These are phyloP conservation scores for Lagodon rhomboides DNA, from an alignment of 2,797 vertebrate species.

Conservation along the genomic window DNA sequence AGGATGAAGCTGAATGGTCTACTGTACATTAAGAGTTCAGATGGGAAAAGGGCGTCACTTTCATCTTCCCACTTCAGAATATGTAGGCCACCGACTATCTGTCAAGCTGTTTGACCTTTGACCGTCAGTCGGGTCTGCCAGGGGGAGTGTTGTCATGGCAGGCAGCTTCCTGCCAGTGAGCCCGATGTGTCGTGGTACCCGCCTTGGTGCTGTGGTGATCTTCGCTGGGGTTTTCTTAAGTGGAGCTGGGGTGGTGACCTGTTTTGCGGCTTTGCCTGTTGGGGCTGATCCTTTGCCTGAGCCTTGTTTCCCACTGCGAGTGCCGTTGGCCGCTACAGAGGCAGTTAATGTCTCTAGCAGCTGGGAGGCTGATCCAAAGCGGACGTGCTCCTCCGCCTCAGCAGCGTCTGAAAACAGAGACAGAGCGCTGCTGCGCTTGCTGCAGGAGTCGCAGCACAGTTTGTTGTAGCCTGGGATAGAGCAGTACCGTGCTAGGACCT, in stretches of 20 bases:
- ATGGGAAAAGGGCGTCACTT: conserved; percentile 35
- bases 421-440: conserved; percentile 82
- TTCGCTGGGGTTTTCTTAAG: conserved; percentile 62
- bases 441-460: conserved; percentile 95
- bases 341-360: conserved; percentile 79
- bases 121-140: conserved; percentile 58
- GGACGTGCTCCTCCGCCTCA: conserved; percentile 77
- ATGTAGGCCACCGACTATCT: conserved; percentile 75
- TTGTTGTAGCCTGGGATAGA: conserved; percentile 97
- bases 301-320: conserved; percentile 55
- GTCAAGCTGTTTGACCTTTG: conserved; percentile 70
- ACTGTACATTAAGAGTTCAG: conserved; percentile 75
- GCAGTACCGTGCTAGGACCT: conserved; percentile 96
- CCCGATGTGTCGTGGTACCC: conserved; percentile 51
- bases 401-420: conserved; percentile 84
- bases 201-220: conserved; percentile 67
- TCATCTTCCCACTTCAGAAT: conserved; percentile 89
- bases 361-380: conserved; percentile 81
- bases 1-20: conserved; percentile 78
- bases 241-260: conserved; percentile 53
- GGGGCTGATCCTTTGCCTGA: conserved; percentile 27
- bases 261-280: conserved; percentile 29
- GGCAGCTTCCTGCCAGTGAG: conserved; percentile 59
- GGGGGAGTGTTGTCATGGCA: conserved; percentile 16
- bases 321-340: conserved; percentile 58